Base-by-base conservation (phyloP, 2,113 vertebrate species). In the Xiphorhynchus elegans region DNA sequence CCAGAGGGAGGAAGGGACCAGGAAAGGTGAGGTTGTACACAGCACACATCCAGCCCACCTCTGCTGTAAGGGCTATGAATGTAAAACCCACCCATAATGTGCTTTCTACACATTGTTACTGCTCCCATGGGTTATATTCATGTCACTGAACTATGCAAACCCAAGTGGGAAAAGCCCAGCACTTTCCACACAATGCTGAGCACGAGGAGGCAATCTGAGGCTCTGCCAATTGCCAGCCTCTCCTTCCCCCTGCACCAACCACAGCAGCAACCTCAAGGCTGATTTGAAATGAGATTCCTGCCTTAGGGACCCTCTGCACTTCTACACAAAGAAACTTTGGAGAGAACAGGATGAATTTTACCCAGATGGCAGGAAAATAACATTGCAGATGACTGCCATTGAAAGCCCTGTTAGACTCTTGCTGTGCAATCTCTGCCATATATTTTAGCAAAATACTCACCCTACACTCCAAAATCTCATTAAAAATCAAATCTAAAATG, bases 401-500 rank as follows among this genome's bases (percentile, higher is more conserved):
- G 62, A 95, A 87, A 92, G 49, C 92, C 88, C 75, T 62, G 83
- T 81, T 92, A 84, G 49, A 58, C 58, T 79, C 52, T 70, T 66
- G 80, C 66, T 87, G 76, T 75, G 83, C 88, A 96, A 92, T 93
- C 90, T 89, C 90, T 87, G 64, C 69, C 16, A 2, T 69, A 14
- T 84, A 96, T 90, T 90, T 92, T 79, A 93, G 80, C 76, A 87
- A 89, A 96, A 94, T 93, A 87, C 79, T 83, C 19, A 2, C 69
- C n/a, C 76, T 75, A 79, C 60, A 60, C 53, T 92, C 93, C 62
- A 92, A 93, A 95, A 84, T 90, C 88, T 95, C 90, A 92, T 96
- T 90, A 93, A 93, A 84, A 94, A 86, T 26, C 78, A 80, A 88
- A 93, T 94, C 92, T 91, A 79, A 96, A 95, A 84, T 87, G 77